Evolutionary conservation across 2,888 invertebrate species (phyloP), one percentile per base, ranked within the genome.

Genomic region (Luperina testacea): DNA sequence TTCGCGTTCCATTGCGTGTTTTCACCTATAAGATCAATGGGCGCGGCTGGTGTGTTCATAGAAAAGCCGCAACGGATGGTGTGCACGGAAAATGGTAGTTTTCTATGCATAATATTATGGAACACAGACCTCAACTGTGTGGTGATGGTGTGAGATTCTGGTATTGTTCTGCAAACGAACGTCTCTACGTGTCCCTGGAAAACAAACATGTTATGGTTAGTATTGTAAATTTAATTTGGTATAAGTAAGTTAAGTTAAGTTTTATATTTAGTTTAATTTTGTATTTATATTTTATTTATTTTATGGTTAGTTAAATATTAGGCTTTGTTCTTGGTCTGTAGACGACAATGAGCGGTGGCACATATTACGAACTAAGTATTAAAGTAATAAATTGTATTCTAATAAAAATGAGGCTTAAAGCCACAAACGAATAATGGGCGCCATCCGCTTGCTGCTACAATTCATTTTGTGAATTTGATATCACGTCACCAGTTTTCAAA

Each of bases 131-230:
- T 80, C n/a, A 42, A 65, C 77, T 80, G 75, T 75, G 74, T 68
- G 78, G 59, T 77, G 74, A 67, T 78, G 80, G 38, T 78, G 70
- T 81, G 79, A 78, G 87, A 87, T 76, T 77, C 81, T 83, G 80
- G 51, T 81, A 77, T 70, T 78, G 57, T 53, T 69, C 69, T 78
- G 45, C 24, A 32, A 71, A 70, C 17, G 48, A 72, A 27, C 63
- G 48, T 72, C 73, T 83, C 75, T 90, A 90, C 87, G 89, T 90
- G 80, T 88, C 87, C 85, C 91, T 91, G 89, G 32, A 89, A 83
- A 68, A 65, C 3, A 45, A 65, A 24, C 2, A 51, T 32, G 5
- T 2, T 24, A 68, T 17, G 6, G 8, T 76, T 64, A 32, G 17
- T 32, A n/a, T n/a, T n/a, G n/a, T n/a, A n/a, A n/a, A n/a, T n/a